Conservation (phyloP, 2,113 vertebrate genomes). For the Actinemys pallida region DNA sequence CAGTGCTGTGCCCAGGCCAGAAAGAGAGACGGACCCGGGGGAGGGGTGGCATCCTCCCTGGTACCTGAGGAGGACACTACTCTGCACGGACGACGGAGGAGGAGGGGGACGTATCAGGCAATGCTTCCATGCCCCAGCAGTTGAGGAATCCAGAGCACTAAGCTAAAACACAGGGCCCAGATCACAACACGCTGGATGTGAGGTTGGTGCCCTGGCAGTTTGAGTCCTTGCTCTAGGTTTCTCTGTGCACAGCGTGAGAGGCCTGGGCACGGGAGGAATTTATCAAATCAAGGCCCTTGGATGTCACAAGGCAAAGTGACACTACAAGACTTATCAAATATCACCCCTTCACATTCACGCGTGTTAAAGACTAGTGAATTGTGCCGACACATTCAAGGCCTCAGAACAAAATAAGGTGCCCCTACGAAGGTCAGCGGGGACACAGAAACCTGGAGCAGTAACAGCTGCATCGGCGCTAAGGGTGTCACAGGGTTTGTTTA, state of each 20-base stretch:
- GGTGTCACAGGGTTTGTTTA: background rate
- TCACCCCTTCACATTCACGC: background rate
- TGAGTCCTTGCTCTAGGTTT: background rate
- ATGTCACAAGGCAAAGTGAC: background rate
- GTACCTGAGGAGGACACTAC: too few relatives aligned
- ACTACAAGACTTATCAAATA: background rate
- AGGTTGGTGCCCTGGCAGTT: background rate
- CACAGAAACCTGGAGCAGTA: background rate
- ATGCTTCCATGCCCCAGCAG: background rate
- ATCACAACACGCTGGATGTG: background rate
- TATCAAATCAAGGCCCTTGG: background rate
- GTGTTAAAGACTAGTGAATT: background rate
- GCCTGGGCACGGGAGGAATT: background rate
- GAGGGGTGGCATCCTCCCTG: too few relatives aligned
- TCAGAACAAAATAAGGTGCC: background rate
- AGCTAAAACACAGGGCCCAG: background rate
- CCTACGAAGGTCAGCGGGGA: background rate
- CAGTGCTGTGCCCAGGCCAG: background rate
- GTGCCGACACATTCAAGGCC: background rate
- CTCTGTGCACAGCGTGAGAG: background rate
- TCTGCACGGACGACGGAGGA: background rate
- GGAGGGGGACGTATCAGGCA: background rate
- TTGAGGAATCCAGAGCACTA: background rate
- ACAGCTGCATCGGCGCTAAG: background rate
- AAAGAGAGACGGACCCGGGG: background rate